Base-by-base conservation (phyloP, 2,888 invertebrate genomes). In the Tetramorium bicarinatum region DNA sequence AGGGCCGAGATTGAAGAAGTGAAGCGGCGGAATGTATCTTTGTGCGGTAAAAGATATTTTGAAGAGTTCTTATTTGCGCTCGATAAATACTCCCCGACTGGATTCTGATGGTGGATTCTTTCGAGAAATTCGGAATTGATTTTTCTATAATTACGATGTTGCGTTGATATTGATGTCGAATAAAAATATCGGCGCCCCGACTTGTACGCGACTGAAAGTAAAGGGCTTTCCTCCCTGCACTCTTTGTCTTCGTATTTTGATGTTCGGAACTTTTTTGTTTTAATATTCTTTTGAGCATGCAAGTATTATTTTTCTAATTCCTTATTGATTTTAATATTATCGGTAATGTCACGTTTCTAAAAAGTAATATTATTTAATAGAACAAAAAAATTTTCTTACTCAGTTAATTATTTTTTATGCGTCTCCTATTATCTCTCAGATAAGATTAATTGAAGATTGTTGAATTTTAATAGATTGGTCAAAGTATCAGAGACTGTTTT, bases 111-210 rank as follows among this genome's bases (percentile, higher is more conserved):
- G n/a, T n/a, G n/a, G n/a, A 6, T 62, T 62, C 34, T 75, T 75
- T 64, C 41, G 64, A 76, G 21, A 76, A 49, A 76, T 76, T 74
- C 41, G 47, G 21, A 75, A 62, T 75, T 75, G 47, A 62, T 75
- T 75, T 62, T 47, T 75, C 34, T 34, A 76, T 49, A 47, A 49
- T 64, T 64, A 76, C 18, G 47, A 75, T 61, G 13, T 61, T 44
- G 18, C 59, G 59, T n/a, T 61, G 59, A 41, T 74, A 59, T 72
- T 56, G 25, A 59, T 72, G 56, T 72, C 41, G 41, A 72, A 74
- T 74, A 25, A 44, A n/a, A 72, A 72, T 59, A 74, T 59, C 21
- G 8, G 41, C 18, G 52, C 38, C 15, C 38, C 15, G 25, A 72
- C 49, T 71, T 71, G 8, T 34, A 41, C 15, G 25, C 21, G 38